Evolutionary conservation across 2,888 invertebrate genomes (phyloP), one percentile per base, ranked within the genome.

Genomic region (Hydrotaea diabolus): DNA sequence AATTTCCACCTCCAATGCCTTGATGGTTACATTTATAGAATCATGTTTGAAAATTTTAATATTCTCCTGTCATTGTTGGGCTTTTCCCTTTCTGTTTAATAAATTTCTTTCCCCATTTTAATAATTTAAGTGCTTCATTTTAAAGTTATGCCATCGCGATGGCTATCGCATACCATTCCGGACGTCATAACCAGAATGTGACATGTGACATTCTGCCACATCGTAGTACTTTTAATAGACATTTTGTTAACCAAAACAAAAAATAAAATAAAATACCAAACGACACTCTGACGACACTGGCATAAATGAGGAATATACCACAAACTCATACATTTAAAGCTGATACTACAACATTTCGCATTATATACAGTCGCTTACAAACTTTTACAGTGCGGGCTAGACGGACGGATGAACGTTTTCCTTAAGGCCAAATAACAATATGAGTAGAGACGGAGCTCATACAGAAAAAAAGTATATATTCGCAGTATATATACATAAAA

Each of bases 101-200:
- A n/a, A n/a, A 43, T 31, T 31, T 31, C 7, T 31, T 31, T 31
- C n/a, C n/a, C n/a, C n/a, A n/a, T n/a, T n/a, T n/a, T n/a, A n/a
- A n/a, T n/a, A n/a, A n/a, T 31, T 31, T 31, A 31, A 49, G n/a
- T 49, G 15, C 15, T n/a, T 49, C 49, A 13, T 3, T 49, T 49
- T 49, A 1, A 49, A 4, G 15, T 55, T 19, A 1, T 55, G 55
- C 17, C 55, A 55, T 55, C 21, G 21, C 21, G 55, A 19, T n/a
- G 17, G 9, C 8, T 55, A 21, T 55, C 55, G 8, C 13, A 21
- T 55, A 8, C 4, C 5, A 55, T 19, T 55, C 11, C 0, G 23
- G 13, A 59, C 23, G 26, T 59, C 26, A 23, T 59, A 59, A 59
- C 59, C 59, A 23, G 11, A 59, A 26, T 59, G 59, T 23, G 59